Evolutionary conservation across 1,140 invertebrate species (phyloP).

Genomic region (Drosophila lowei): DNA sequence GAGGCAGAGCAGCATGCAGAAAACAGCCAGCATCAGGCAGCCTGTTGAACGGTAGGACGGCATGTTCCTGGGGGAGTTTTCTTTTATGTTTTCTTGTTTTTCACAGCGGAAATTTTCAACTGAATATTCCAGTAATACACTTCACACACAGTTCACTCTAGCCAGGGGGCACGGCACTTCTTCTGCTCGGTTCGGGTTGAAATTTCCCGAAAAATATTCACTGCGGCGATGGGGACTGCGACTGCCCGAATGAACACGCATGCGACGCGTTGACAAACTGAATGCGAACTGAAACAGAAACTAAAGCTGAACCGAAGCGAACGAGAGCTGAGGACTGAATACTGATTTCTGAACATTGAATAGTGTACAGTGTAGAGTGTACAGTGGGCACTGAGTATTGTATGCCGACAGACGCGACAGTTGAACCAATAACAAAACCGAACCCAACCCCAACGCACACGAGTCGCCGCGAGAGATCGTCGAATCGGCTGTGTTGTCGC

Average conservation of each 20-base stretch:
- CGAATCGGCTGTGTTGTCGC: conserved; percentile 30
- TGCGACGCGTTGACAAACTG: conserved; percentile 77
- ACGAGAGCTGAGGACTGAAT: conserved; percentile 55
- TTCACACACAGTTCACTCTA: conserved; percentile 29
- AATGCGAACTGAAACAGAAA: conserved; percentile 73
- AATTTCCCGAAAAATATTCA: conserved; percentile 6
- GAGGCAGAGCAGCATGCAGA: conserved; percentile 54
- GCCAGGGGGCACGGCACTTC: not conserved
- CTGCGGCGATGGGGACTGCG: not conserved
- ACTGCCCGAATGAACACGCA: conserved; percentile 46
- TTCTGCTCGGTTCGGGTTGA: too few relatives aligned
- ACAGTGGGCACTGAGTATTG: conserved; percentile 6
- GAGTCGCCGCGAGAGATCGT: conserved; percentile 46
- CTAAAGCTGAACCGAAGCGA: conserved; percentile 41
- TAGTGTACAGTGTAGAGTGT: too few relatives aligned
- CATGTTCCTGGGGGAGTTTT: conserved; percentile 33
- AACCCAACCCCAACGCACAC: conserved; percentile 44
- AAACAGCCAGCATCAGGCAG: conserved; percentile 46
- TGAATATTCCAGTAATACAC: conserved; percentile 14
- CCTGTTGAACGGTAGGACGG: conserved; percentile 55
- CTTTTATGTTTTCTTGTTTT: conserved; percentile 10
- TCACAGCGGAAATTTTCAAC: not conserved
- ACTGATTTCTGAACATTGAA: conserved; percentile 10
- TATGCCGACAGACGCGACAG: conserved; percentile 35
- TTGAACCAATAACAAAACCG: conserved; percentile 68